These are phyloP conservation scores for Drusus annulatus DNA, from an alignment of 1,140 invertebrate species.

Conservation along the genomic window DNA sequence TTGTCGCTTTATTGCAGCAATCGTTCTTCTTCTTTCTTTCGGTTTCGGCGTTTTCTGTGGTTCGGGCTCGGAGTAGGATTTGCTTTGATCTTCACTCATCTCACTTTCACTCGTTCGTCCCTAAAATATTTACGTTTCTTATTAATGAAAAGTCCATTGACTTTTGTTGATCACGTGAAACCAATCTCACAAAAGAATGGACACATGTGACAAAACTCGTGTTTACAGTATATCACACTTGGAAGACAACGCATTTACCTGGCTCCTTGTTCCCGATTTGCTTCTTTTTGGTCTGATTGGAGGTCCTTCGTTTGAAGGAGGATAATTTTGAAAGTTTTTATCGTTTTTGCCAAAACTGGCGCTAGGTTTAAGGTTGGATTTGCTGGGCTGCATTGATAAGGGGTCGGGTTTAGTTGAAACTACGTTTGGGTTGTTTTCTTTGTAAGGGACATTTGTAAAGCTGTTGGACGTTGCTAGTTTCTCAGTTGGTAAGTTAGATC, in stretches of 20 bases:
- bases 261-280: conserved; percentile 69
- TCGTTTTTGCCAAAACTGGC: conserved; percentile 48
- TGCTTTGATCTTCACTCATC: conserved; percentile 69
- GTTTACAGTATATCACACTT: conserved; percentile 54
- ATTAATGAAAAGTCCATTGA: conserved; percentile 9
- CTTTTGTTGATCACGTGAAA: background rate
- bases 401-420: conserved; percentile 48
- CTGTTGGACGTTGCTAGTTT: conserved; percentile 13
- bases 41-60: conserved; percentile 62
- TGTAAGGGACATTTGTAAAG: conserved; percentile 45
- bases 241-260: conserved; percentile 61
- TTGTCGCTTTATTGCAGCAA: conserved; percentile 54
- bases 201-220: background rate
- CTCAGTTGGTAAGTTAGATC: background rate
- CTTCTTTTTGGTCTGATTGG: conserved; percentile 70
- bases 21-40: conserved; percentile 61
- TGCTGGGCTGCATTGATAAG: conserved; percentile 43
- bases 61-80: conserved; percentile 55
- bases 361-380: conserved; percentile 54
- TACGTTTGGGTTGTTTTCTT: conserved; percentile 34
- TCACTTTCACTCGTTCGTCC: conserved; percentile 73
- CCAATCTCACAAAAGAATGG: background rate
- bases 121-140: conserved; percentile 62
- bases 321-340: conserved; percentile 60
- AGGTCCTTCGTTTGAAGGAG: conserved; percentile 64